Evolutionary conservation across 2,888 invertebrate species (phyloP).

Genomic region (Pantelozetes paolii): DNA sequence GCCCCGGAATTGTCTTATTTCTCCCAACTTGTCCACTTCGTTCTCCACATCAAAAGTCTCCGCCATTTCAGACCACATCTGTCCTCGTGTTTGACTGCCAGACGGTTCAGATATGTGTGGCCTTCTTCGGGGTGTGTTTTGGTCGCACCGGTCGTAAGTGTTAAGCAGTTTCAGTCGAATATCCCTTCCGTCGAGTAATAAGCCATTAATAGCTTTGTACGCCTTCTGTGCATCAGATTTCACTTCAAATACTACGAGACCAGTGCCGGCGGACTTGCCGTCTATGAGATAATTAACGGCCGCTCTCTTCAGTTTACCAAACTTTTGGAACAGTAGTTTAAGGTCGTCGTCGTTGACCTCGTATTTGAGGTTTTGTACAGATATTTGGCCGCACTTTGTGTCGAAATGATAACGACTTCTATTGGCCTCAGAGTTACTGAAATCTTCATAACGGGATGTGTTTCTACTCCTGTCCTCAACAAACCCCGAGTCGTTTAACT

Average conservation of each 20-base stretch:
- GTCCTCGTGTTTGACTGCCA: too few species aligned
- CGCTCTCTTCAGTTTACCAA: constrained; percentile 20
- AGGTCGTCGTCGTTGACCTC: constrained; percentile 34
- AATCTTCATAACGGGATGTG: too few species aligned
- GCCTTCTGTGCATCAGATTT: constrained; percentile 13
- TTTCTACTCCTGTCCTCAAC: too few species aligned
- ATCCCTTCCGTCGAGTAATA: not conserved
- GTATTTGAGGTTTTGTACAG: constrained; percentile 14
- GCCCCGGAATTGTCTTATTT: too few species aligned
- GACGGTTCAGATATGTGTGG: too few species aligned
- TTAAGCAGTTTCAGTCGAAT: not conserved
- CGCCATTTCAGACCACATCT: too few species aligned
- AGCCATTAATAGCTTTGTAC: not conserved
- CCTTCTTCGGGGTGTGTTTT: not conserved
- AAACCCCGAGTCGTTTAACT: too few species aligned
- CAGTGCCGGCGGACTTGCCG: constrained; percentile 21
- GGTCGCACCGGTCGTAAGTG: not conserved
- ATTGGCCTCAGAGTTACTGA: too few species aligned
- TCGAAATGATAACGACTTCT: not conserved
- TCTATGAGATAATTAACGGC: constrained; percentile 12
- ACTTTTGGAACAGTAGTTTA: constrained; percentile 8
- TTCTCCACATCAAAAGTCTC: too few species aligned
- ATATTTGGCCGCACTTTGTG: not conserved
- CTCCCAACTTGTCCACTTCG: too few species aligned
- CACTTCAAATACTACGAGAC: not conserved